phyloP scores from a whole-genome alignment of 2,888 invertebrate species.

The Aleiodes alternator region DNA sequence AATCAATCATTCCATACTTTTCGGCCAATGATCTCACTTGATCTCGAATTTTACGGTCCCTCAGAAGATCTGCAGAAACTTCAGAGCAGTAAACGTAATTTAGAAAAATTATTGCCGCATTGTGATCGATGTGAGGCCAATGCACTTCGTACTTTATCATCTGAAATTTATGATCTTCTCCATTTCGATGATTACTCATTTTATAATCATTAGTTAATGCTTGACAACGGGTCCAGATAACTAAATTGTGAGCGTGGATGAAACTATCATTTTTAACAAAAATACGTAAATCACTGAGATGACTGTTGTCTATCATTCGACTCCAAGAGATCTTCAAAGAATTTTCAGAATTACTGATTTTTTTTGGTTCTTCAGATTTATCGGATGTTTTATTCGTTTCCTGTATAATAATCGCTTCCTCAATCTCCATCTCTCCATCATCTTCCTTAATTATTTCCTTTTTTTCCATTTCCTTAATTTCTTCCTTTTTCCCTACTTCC shows the following conservation, averaged over 20 bases:
- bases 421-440: neutral
- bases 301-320: slow-evolving; percentile 67
- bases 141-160: slow-evolving; percentile 62
- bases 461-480: neutral
- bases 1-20: slow-evolving; percentile 64
- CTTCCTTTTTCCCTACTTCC: slow-evolving; percentile 31
- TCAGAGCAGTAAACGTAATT: slow-evolving; percentile 73
- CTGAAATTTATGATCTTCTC: slow-evolving; percentile 37
- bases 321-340: slow-evolving; percentile 68
- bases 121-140: slow-evolving; percentile 64
- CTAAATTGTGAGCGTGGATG: slow-evolving; percentile 75
- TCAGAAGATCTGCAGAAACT: slow-evolving; percentile 57
- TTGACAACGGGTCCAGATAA: slow-evolving; percentile 74
- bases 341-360: slow-evolving; percentile 51
- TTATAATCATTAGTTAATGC: slow-evolving; percentile 54
- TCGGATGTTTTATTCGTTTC: too few relatives aligned
- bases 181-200: slow-evolving; percentile 1
- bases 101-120: slow-evolving; percentile 69
- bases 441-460: slow-evolving; percentile 23
- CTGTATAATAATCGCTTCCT: neutral
- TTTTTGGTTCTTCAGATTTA: neutral
- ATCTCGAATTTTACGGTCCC: slow-evolving; percentile 51
- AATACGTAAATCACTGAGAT: slow-evolving; percentile 74
- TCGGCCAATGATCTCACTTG: slow-evolving; percentile 63
- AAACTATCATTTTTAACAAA: slow-evolving; percentile 69